These are phyloP conservation scores for Ovibos moschatus DNA, from an alignment of 2,113 vertebrate species.

Conservation along the genomic window DNA sequence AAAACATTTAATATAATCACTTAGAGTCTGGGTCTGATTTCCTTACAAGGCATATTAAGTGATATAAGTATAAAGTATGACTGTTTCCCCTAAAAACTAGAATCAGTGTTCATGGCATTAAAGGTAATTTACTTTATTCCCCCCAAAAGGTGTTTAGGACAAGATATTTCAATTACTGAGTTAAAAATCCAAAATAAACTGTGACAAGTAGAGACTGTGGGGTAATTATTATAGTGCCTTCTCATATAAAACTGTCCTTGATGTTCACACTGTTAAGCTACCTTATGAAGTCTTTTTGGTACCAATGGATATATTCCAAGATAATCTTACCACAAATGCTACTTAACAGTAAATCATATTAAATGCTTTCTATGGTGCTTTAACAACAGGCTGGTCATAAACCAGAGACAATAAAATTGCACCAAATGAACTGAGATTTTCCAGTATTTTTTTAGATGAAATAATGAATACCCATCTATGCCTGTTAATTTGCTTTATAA, in stretches of 20 bases:
- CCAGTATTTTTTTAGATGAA: neutral
- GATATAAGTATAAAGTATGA: neutral
- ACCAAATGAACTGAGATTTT: neutral
- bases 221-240: neutral
- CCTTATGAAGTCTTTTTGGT: neutral
- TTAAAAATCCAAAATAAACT: constrained; percentile 19
- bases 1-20: constrained; percentile 40
- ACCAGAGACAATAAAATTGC: neutral
- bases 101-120: neutral
- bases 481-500: neutral
- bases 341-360: neutral
- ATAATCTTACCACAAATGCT: neutral
- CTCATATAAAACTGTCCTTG: neutral
- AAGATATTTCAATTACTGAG: neutral
- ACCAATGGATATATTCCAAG: neutral
- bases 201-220: neutral
- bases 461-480: neutral
- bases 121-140: neutral
- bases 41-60: neutral
- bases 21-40: neutral
- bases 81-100: neutral
- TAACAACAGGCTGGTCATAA: neutral
- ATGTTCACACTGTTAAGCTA: neutral
- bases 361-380: neutral
- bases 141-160: neutral